phyloP scores from a whole-genome alignment of 2,113 vertebrate genomes.

The Cariama cristata region DNA sequence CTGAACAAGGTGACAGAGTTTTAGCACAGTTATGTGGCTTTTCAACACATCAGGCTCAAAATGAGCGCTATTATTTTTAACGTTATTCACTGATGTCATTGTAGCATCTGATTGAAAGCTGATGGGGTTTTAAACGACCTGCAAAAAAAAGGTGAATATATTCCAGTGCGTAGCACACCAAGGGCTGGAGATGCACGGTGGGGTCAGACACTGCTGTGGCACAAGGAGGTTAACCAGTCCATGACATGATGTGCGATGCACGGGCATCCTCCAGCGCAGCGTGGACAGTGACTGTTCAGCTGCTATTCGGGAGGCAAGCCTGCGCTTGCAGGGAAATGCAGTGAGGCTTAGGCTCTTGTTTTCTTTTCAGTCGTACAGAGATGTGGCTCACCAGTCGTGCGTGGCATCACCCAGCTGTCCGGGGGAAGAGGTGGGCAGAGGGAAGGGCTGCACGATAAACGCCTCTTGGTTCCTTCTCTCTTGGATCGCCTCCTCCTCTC shows the following conservation, averaged over 20 bases:
- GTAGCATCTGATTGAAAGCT: background rate
- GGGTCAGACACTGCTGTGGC: background rate
- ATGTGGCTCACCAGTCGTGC: background rate
- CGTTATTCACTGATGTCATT: background rate
- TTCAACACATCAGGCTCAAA: background rate
- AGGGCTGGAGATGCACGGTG: background rate
- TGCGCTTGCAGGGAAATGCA: background rate
- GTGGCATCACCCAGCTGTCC: background rate
- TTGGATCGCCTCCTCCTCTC: background rate
- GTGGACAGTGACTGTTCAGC: background rate
- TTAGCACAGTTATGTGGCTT: background rate
- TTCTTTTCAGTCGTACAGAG: background rate
- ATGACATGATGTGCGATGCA: fast-evolving
- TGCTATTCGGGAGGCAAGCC: background rate
- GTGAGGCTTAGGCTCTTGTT: background rate
- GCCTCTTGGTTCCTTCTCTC: background rate
- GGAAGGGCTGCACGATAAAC: background rate
- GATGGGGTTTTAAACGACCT: background rate
- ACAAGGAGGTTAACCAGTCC: background rate
- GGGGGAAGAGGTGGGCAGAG: background rate
- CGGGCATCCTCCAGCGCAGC: background rate
- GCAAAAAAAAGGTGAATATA: background rate
- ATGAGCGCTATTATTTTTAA: background rate
- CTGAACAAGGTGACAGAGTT: background rate
- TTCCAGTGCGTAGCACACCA: background rate